phyloP scores from a whole-genome alignment of 1,140 invertebrate species.

The Manduca sexta region DNA sequence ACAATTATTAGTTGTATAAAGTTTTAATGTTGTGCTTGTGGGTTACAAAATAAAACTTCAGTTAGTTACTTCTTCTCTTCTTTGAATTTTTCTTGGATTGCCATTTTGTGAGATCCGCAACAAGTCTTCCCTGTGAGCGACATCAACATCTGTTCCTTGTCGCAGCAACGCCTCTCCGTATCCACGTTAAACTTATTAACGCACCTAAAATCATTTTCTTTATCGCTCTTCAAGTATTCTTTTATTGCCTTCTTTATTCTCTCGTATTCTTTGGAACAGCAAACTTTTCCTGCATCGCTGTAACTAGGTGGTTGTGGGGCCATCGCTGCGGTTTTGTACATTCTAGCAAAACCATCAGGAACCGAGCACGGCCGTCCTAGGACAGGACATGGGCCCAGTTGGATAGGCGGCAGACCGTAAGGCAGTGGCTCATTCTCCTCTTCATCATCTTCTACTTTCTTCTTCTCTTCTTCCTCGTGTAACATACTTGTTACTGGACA shows the following conservation, averaged over 20 bases:
- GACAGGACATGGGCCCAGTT: conserved; percentile 62
- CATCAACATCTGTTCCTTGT: conserved; percentile 48
- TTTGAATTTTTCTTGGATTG: conserved; percentile 53
- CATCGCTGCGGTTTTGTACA: conserved; percentile 55
- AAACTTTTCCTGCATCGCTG: conserved; percentile 57
- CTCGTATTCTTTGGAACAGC: conserved; percentile 63
- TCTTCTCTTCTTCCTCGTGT: conserved; percentile 48
- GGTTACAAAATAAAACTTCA: conserved; percentile 69
- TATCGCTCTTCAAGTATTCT: conserved; percentile 54
- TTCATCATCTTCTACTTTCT: conserved; percentile 50
- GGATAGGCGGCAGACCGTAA: conserved; percentile 56
- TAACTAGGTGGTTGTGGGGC: conserved; percentile 49
- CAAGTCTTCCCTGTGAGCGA: conserved; percentile 47
- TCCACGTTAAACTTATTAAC: conserved; percentile 58
- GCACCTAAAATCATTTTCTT: conserved; percentile 53
- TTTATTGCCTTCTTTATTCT: conserved; percentile 61
- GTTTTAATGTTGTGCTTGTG: conserved; percentile 20
- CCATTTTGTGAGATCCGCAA: conserved; percentile 54
- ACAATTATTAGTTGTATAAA: conserved; percentile 26
- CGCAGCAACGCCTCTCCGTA: conserved; percentile 58
- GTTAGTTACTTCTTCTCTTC: conserved; percentile 29
- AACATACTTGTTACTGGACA: conserved; percentile 52
- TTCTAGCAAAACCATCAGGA: conserved; percentile 62
- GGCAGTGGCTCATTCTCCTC: conserved; percentile 50
- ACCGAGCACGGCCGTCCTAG: conserved; percentile 54